Evolutionary conservation across 2,113 vertebrate genomes (phyloP).

Genomic region (Ptychochromis oligacanthus): DNA sequence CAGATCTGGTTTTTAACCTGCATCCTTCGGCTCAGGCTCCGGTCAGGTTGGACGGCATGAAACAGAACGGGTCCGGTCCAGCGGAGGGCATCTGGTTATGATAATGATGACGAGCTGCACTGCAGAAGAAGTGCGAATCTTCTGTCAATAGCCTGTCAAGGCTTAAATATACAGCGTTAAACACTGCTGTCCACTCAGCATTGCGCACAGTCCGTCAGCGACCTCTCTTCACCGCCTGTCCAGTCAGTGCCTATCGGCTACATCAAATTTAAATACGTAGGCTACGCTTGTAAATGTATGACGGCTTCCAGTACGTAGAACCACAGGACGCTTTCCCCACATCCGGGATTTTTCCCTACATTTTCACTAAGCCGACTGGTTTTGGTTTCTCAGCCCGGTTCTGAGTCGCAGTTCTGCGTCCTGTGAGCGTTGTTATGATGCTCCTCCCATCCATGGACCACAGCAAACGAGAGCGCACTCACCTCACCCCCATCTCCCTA

Average conservation of each 20-base stretch:
- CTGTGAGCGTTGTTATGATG: slow-evolving; percentile 29
- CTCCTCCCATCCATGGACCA: slow-evolving; percentile 48
- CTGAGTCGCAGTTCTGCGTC: slow-evolving; percentile 52
- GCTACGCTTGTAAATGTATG: slow-evolving; percentile 27
- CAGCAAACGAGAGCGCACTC: neutral
- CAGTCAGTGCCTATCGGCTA: slow-evolving; percentile 37
- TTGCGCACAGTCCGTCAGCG: slow-evolving; percentile 60
- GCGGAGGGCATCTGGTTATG: slow-evolving; percentile 64
- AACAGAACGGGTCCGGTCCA: slow-evolving; percentile 58
- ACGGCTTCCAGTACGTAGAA: slow-evolving; percentile 36
- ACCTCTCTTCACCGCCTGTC: slow-evolving; percentile 46
- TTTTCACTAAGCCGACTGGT: slow-evolving; percentile 24
- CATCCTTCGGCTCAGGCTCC: slow-evolving; percentile 79
- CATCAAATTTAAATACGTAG: slow-evolving; percentile 52
- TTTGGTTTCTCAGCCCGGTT: slow-evolving; percentile 40
- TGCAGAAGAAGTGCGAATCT: slow-evolving; percentile 43
- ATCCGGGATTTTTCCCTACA: slow-evolving; percentile 44
- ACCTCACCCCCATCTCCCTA: neutral
- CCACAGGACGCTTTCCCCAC: slow-evolving; percentile 28
- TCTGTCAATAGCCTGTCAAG: slow-evolving; percentile 34
- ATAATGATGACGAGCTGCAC: slow-evolving; percentile 44
- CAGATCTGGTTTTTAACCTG: slow-evolving; percentile 85
- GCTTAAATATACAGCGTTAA: slow-evolving; percentile 28
- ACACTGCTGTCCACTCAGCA: slow-evolving; percentile 66
- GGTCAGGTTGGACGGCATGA: slow-evolving; percentile 57